Conservation (phyloP, 2,113 vertebrate genomes). For the Nibea albiflora region DNA sequence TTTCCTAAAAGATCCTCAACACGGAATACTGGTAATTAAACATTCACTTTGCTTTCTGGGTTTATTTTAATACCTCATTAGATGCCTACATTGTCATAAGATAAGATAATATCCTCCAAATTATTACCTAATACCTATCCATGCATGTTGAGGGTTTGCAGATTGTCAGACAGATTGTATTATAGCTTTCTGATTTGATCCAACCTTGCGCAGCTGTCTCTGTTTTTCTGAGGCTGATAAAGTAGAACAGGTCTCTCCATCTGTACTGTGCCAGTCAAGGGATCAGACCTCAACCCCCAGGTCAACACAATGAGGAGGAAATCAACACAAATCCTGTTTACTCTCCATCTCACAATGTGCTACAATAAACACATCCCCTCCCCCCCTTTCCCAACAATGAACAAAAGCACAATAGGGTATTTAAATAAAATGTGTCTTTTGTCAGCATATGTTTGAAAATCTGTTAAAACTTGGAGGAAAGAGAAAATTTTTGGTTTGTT, state of each 20-base stretch:
- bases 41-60: not conserved
- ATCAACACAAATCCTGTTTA: slow-evolving; percentile 80
- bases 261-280: slow-evolving; percentile 43
- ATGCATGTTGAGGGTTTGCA: not conserved
- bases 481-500: not conserved
- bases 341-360: slow-evolving; percentile 56
- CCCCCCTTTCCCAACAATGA: slow-evolving; percentile 48
- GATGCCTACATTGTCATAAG: not conserved
- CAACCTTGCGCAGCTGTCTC: slow-evolving; percentile 43
- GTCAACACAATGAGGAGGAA: slow-evolving; percentile 78
- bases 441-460: not conserved
- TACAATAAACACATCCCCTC: slow-evolving; percentile 63
- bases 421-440: slow-evolving; percentile 23
- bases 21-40: not conserved
- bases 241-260: slow-evolving; percentile 65
- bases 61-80: not conserved
- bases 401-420: slow-evolving; percentile 52
- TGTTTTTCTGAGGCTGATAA: slow-evolving; percentile 48
- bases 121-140: not conserved
- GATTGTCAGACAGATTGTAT: slow-evolving; percentile 18
- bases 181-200: slow-evolving; percentile 9
- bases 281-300: slow-evolving; percentile 53
- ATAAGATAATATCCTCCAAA: not conserved
- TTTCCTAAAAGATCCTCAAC: too few relatives aligned
- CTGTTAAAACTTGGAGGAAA: too few relatives aligned